Percentiles rank a stretch among this genome's conserved stretches.
Conservation (phyloP, 2,113 vertebrate species). For the Semnornis frantzii region DNA sequence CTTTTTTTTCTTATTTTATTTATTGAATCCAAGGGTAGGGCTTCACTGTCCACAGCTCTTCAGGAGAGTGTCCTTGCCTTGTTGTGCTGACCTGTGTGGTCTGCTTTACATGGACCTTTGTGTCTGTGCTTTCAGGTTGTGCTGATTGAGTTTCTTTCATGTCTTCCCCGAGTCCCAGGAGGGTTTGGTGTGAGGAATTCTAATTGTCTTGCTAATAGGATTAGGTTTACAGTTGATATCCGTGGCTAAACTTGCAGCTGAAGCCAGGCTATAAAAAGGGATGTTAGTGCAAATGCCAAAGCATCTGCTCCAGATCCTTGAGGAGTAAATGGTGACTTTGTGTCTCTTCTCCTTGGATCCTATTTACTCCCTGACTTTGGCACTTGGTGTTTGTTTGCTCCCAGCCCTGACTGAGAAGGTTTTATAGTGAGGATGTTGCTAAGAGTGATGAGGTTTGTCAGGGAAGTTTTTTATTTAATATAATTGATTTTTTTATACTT, state of each 20-base stretch:
- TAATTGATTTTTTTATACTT: not conserved
- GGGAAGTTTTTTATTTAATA: not conserved
- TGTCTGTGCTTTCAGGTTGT: not conserved
- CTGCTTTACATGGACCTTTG: not conserved
- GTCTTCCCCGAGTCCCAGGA: not conserved
- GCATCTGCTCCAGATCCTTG: conserved; percentile 18
- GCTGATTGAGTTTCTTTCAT: not conserved
- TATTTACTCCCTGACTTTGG: conserved; percentile 17
- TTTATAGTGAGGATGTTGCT: not conserved
- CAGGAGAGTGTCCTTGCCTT: not conserved
- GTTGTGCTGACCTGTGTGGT: not conserved
- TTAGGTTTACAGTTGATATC: not conserved
- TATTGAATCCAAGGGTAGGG: not conserved
- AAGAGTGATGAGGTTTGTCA: not conserved
- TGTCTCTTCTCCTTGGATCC: not conserved
- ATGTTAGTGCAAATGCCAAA: not conserved
- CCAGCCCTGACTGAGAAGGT: not conserved
- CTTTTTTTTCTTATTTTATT: not conserved
- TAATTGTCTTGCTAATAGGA: not conserved
- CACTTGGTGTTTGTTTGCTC: not conserved
- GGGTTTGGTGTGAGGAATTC: not conserved
- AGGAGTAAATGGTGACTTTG: conserved; percentile 43
- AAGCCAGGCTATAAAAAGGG: conserved; percentile 2
- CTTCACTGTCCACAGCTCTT: not conserved
- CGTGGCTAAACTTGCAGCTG: not conserved